Base-by-base conservation (phyloP, 2,888 invertebrate species). In the Sipunculus nudus region DNA sequence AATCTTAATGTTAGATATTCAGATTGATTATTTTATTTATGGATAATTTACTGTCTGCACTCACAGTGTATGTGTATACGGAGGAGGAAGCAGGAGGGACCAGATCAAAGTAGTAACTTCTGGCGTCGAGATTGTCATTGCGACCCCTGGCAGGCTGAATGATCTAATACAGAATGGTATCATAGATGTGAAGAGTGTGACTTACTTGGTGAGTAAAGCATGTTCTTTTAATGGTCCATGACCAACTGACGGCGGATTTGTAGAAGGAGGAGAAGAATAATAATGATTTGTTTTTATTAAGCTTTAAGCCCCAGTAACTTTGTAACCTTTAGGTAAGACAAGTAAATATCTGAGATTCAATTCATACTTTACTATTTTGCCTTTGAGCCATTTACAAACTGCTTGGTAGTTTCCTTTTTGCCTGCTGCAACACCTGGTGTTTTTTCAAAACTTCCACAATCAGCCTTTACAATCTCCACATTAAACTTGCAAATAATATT, bases 61-160 rank as follows among this genome's bases (percentile, higher is more conserved):
- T 25, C 10, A 40, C 39, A 69, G 63, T 74, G 90, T 91, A 19
- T 96, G 96, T 78, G 84, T 97, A 1, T 97, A 96, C 84, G 97
- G 96, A 52, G 96, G 96, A 23, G 95, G 91, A 0, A 89, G 88
- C 79, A 87, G 95, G 0, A 87, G 88, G 35, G 89, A 90, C 53
- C 96, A 97, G 85, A 89, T 95, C 4, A 87, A 88, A 59, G 84
- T 86, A 6, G 88, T 94, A 0, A 85, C 88, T 1, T 86, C 87
- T 67, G 96, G 94, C n/a, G 93, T 94, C 0, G 93, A 96, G 81
- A 95, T 97, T 63, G 90, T 96, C 0, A 95, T 97, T 71, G 96
- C 96, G 4, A 97, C 96, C 1, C 96, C 96, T 0, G 96, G 96
- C 1, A 87, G 96, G 54, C 86, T 97, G 0, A 94, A 94, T 82